These are phyloP conservation scores for Strix aluco DNA, from an alignment of 2,113 vertebrate species.

Conservation along the genomic window DNA sequence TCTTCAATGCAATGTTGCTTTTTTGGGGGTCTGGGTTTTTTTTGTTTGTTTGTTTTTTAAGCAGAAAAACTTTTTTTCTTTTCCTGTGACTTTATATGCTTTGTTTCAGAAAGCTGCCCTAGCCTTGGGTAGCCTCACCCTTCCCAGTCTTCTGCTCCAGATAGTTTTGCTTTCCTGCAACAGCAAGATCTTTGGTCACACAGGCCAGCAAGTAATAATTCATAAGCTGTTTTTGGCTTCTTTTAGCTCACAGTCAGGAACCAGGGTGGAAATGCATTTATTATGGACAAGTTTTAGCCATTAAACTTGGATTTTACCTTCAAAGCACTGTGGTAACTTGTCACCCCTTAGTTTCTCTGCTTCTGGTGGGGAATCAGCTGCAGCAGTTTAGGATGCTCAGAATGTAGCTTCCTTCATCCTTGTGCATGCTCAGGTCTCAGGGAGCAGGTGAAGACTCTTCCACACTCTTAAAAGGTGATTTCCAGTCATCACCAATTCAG, in stretches of 20 bases:
- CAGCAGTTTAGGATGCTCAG: not conserved
- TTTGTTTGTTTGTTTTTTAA: not conserved
- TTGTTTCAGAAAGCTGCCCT: slow-evolving; percentile 6
- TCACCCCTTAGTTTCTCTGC: not conserved
- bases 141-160: slow-evolving; percentile 10
- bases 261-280: not conserved
- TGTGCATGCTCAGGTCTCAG: not conserved
- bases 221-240: not conserved
- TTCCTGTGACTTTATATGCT: not conserved
- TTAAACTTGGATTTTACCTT: not conserved
- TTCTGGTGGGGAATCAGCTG: not conserved
- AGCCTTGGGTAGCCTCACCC: not conserved
- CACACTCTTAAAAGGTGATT: not conserved
- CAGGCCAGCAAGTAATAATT: slow-evolving; percentile 14
- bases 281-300: not conserved
- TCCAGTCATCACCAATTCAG: not conserved
- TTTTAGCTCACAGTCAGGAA: not conserved
- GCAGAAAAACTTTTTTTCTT: not conserved
- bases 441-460: not conserved
- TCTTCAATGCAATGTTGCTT: not conserved
- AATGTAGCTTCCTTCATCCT: not conserved
- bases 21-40: not conserved
- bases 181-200: not conserved
- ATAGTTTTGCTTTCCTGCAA: slow-evolving; percentile 36
- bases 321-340: not conserved